A percentile compares a stretch with the other conserved stretches of the same genome.
phyloP scores from a whole-genome alignment of 2,888 invertebrate species.

The Magallana nippona region DNA sequence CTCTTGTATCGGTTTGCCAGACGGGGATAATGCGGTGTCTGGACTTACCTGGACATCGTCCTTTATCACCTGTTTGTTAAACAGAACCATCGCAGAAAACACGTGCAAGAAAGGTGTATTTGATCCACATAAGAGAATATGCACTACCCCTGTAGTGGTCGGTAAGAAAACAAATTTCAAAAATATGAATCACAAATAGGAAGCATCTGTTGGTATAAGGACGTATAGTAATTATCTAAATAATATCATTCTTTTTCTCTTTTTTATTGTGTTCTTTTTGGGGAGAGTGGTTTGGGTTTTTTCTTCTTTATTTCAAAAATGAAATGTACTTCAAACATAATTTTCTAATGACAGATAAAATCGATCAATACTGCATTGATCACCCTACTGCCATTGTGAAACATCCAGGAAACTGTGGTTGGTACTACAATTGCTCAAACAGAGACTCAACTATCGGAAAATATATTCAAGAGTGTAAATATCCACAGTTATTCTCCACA shows the following conservation, averaged over 20 bases:
- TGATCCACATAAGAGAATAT: slow-evolving; percentile 57
- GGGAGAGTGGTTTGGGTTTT: too few relatives aligned
- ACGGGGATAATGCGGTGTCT: slow-evolving; percentile 50
- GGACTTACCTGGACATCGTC: slow-evolving; percentile 57
- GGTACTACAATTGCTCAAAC: slow-evolving; percentile 61
- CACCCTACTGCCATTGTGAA: slow-evolving; percentile 53
- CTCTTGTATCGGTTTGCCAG: slow-evolving; percentile 45
- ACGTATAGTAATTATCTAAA: too few relatives aligned
- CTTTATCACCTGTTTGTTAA: slow-evolving; percentile 56
- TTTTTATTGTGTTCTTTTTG: too few relatives aligned
- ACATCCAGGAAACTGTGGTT: slow-evolving; percentile 58
- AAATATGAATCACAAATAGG: too few relatives aligned
- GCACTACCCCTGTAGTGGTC: slow-evolving; percentile 53
- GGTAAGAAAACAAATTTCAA: slow-evolving; percentile 47
- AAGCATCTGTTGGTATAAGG: too few relatives aligned
- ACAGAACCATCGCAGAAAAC: slow-evolving; percentile 56
- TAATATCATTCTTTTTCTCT: too few relatives aligned
- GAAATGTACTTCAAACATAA: too few relatives aligned
- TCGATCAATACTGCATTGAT: slow-evolving; percentile 54
- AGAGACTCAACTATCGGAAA: slow-evolving; percentile 49
- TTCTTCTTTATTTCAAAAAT: too few relatives aligned
- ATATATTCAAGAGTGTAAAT: slow-evolving; percentile 57
- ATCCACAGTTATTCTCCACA: slow-evolving; percentile 59
- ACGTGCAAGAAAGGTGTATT: slow-evolving; percentile 56
- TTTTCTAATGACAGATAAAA: slow-evolving; percentile 36